Evolutionary conservation across 1,140 invertebrate species (phyloP), one percentile per base, ranked within the genome.

Genomic region (Melipona quadrifasciata): DNA sequence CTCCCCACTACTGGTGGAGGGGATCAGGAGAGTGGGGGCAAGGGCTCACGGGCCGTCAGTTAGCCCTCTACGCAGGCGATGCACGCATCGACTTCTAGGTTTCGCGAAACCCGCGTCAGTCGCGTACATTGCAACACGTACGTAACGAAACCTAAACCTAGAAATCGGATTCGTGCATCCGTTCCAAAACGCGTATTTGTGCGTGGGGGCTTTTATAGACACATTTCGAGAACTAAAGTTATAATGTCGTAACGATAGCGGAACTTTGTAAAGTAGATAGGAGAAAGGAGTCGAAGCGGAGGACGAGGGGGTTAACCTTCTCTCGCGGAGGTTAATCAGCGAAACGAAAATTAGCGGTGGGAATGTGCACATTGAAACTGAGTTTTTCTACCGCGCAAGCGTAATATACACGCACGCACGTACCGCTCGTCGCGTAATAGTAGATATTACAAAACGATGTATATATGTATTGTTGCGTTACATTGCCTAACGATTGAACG

Each of bases 381-480:
- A 88, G 85, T 91, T 91, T 58, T 91, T 91, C 77, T 91, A 91
- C 86, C 71, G 86, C 90, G 34, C 57, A 89, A 89, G 80, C 64
- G 82, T 65, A 27, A 65, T 65, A 31, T 82, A 86, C 19, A 89
- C 81, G 82, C 80, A 80, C 72, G 81, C 55, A 83, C 68, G 55
- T 58, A 82, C 39, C 72, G 85, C 76, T 86, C 85, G 89, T 82
- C 87, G 39, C 39, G 39, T 47, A n/a, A n/a, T n/a, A 83, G 87
- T 90, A 90, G 86, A 77, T 74, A 75, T 85, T 24, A 70, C 57
- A 51, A 27, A 71, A 34, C 65, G 2, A 47, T 80, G 67, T 72
- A 80, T 57, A 80, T 67, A 83, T 74, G 81, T 90, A 91, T 88
- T 88, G 90, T 91, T 91, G 87, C 89, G 83, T 91, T 90, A 89